Conservation (phyloP, 2,888 invertebrate genomes). For the Desoria tigrina region DNA sequence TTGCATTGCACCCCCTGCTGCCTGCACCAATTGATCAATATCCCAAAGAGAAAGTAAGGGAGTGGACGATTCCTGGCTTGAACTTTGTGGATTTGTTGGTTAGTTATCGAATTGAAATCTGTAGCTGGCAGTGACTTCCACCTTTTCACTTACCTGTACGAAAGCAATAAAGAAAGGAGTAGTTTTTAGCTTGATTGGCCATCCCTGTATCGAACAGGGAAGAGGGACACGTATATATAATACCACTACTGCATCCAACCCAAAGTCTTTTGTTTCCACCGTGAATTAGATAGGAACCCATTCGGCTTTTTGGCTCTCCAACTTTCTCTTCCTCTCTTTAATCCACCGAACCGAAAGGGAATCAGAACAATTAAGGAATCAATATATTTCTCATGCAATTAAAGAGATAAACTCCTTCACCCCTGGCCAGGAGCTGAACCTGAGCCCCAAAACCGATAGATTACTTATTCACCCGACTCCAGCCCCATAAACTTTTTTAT, state of each 20-base stretch:
- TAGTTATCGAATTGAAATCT: slow-evolving; percentile 7
- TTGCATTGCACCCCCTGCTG: too few species aligned
- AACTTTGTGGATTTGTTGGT: not conserved
- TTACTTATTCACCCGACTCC: not conserved
- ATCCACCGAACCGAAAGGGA: slow-evolving; percentile 1
- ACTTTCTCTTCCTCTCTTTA: slow-evolving; percentile 1
- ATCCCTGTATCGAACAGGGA: not conserved
- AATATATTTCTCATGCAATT: slow-evolving; percentile 24
- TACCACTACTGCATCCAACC: too few species aligned
- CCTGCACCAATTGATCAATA: too few species aligned
- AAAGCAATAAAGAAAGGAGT: slow-evolving; percentile 6
- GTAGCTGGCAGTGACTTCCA: not conserved
- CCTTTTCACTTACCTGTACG: slow-evolving; percentile 11
- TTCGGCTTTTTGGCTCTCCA: not conserved
- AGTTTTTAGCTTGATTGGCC: slow-evolving; percentile 9
- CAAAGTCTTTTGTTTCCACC: not conserved
- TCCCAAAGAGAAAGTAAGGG: too few species aligned
- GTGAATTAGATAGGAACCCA: not conserved
- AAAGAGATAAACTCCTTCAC: slow-evolving; percentile 22
- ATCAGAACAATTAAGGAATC: slow-evolving; percentile 22
- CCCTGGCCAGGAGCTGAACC: not conserved
- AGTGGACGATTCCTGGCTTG: too few species aligned
- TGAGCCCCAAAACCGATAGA: not conserved
- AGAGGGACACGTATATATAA: too few species aligned
- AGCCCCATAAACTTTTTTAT: slow-evolving; percentile 1